Conservation (phyloP, 2,797 vertebrate genomes). For the Craterocephalus amniculus region DNA sequence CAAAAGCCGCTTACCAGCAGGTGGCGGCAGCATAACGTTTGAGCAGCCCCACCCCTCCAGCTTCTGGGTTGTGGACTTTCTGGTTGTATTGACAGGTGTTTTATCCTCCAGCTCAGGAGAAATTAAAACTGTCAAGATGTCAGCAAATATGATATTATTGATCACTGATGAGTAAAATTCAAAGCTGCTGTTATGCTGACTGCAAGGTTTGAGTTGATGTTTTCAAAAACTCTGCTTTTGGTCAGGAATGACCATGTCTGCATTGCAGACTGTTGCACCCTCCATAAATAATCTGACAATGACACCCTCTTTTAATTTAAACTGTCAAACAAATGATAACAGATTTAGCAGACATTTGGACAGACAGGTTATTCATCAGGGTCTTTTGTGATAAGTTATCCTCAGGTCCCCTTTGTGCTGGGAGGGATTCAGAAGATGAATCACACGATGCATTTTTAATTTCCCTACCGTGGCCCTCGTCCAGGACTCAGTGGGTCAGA, state of each 20-base stretch:
- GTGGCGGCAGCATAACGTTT: constrained; percentile 88
- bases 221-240: constrained; percentile 10
- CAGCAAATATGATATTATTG: constrained; percentile 67
- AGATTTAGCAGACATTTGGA: constrained; percentile 40
- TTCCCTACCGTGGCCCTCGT: constrained; percentile 76
- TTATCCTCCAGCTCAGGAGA: constrained; percentile 72
- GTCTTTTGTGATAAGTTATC: constrained; percentile 72
- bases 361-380: constrained; percentile 52
- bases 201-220: constrained; percentile 30
- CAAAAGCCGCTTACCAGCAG: constrained; percentile 89
- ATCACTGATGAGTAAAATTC: constrained; percentile 59
- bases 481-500: constrained; percentile 79
- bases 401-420: constrained; percentile 58
- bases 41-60: constrained; percentile 84
- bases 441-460: constrained; percentile 79
- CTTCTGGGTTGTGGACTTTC: constrained; percentile 71
- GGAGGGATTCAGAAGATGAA: constrained; percentile 79
- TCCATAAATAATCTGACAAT: constrained; percentile 16
- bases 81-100: constrained; percentile 76
- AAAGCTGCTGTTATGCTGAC: constrained; percentile 42
- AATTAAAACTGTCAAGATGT: constrained; percentile 76
- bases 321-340: constrained; percentile 34
- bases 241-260: constrained; percentile 39
- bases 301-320: background rate
- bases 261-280: constrained; percentile 14